Evolutionary conservation across 2,797 vertebrate genomes (phyloP), one percentile per base, ranked within the genome.

Genomic region (Rallus crepitans): DNA sequence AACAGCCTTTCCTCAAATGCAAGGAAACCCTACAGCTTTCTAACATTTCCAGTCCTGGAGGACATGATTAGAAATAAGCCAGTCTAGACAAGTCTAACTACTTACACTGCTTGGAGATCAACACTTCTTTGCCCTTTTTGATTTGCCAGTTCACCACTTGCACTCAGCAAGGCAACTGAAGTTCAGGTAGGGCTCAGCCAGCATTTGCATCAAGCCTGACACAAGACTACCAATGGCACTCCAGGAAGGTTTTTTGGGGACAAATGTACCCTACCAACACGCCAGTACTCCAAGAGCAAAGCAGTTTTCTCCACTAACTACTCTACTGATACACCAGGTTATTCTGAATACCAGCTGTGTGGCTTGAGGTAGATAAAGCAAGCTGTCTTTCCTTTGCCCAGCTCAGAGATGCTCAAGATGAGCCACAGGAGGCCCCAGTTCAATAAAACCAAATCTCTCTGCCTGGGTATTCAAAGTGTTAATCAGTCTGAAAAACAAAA

Each of bases 401-500:
- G 45, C 73, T 80, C 69, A 37, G 59, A 60, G 31, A 78, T 47
- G 23, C 6, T 21, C 1, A 68, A 20, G 25, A 68, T 39, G 53
- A 75, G 33, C 28, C 79, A 88, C 8, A 0, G 1, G 4, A 86
- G 25, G 56, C 27, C 47, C 8, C 40, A 75, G 39, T 9, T 82
- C 23, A 30, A 3, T 20, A 47, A 33, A 78, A 93, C 37, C 47
- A 87, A 72, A 86, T 4, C 24, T 60, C 75, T 86, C 80, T 90
- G 82, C 70, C 31, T 77, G 35, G 21, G 91, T 55, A 77, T 70
- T 66, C 70, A 90, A 95, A 95, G 94, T 0, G 77, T 96, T 94
- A 94, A 94, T n/a, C 77, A 50, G 70, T 11, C 77, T 82, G 82
- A 73, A 94, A 93, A 96, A 80, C 87, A 94, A 96, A 76, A 5